Evolutionary conservation across 2,888 invertebrate genomes (phyloP), one percentile per base, ranked within the genome.

Genomic region (Spicauda simplicius): DNA sequence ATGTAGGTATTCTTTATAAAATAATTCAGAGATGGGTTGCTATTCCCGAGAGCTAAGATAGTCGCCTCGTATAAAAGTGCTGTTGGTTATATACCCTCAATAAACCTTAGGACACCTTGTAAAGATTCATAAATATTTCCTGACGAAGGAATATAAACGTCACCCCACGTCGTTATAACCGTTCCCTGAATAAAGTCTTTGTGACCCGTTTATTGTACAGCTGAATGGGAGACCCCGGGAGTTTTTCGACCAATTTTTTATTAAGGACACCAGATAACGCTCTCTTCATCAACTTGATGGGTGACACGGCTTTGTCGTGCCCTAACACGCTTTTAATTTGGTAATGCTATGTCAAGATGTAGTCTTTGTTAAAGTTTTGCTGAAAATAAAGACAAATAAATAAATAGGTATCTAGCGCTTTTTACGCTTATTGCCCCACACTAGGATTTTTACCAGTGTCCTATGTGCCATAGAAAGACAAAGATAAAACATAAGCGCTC

Each of bases 41-140:
- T n/a, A n/a, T n/a, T n/a, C n/a, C n/a, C n/a, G n/a, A n/a, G n/a
- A n/a, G n/a, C n/a, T n/a, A n/a, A n/a, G n/a, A n/a, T n/a, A n/a
- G n/a, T n/a, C n/a, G n/a, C n/a, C n/a, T n/a, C n/a, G n/a, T n/a
- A n/a, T n/a, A n/a, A n/a, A n/a, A n/a, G n/a, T n/a, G n/a, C n/a
- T n/a, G n/a, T n/a, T n/a, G n/a, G n/a, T n/a, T n/a, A n/a, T n/a
- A 14, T 48, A 48, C 16, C 16, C 30, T 50, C 30, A 30, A 50
- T 60, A 50, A 60, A 50, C 59, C 25, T 25, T 60, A 60, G 16
- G 48, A 59, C 59, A 33, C 61, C 54, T 62, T 54, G 41, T 62
- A 54, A 62, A 62, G 41, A 62, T 62, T 54, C 54, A 62, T 62
- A 62, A 54, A 33, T 41, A 11, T 25, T 16, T 12, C 54, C 62